phyloP scores from a whole-genome alignment of 2,888 invertebrate genomes.

The Crepidodera aurea region DNA sequence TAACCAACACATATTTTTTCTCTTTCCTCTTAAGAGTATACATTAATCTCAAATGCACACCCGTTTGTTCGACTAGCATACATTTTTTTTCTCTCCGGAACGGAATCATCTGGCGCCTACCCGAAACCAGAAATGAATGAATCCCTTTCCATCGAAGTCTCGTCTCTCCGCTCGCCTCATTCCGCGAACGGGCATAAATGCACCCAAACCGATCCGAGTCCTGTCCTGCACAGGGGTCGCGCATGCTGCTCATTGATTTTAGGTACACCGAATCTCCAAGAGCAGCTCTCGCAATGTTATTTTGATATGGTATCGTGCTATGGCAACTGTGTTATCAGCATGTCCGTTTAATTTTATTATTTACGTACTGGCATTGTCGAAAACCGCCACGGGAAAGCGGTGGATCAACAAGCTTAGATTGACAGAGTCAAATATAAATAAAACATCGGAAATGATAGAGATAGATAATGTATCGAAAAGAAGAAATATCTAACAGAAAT shows the following conservation, averaged over 20 bases:
- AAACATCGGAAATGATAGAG: background rate
- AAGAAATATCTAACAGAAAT: too few species aligned
- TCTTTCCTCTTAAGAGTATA: too few species aligned
- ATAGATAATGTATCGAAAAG: too few species aligned
- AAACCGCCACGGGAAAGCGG: conserved; percentile 4
- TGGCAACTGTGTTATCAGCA: conserved; percentile 11
- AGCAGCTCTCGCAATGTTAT: conserved; percentile 52
- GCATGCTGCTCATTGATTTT: conserved; percentile 61
- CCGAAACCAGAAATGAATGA: background rate
- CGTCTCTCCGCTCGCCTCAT: too few species aligned
- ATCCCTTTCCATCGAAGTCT: background rate
- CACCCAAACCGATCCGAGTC: background rate
- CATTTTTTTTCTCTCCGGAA: background rate
- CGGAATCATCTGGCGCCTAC: background rate
- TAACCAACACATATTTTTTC: too few species aligned
- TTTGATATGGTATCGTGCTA: conserved; percentile 47
- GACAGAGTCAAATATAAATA: background rate
- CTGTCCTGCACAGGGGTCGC: conserved; percentile 52
- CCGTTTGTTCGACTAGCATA: too few species aligned
- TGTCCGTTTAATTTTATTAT: conserved; percentile 23
- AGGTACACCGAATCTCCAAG: conserved; percentile 45
- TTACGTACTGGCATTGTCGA: conserved; percentile 6
- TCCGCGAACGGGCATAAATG: too few species aligned
- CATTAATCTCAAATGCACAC: too few species aligned
- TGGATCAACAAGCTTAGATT: conserved; percentile 7